Evolutionary conservation across 2,113 vertebrate genomes (phyloP), one percentile per base, ranked within the genome.

Genomic region (Aptenodytes forsteri): DNA sequence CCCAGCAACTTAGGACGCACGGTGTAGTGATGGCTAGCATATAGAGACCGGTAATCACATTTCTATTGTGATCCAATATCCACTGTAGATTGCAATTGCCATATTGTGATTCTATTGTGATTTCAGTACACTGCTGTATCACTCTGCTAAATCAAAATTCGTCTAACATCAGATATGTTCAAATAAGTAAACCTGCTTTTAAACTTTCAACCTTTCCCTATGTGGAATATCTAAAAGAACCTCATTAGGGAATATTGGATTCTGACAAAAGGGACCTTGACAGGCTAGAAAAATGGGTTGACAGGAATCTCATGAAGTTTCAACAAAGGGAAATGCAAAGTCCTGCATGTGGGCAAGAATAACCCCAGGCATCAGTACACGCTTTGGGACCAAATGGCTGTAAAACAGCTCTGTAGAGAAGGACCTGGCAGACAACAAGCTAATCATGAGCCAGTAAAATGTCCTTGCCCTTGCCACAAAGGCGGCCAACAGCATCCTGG

Each of bases 1-100:
- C 16, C 32, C 8, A 9, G 11, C n/a, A 83, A n/a, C 8, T 23
- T 1, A n/a, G 19, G 47, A 38, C 3, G 5, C 16, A 30, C 1
- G 0, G 9, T 20, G 21, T 30, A 83, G 17, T 2, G 6, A 12
- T 23, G 27, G 71, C 23, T 49, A 58, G 61, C 21, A 55, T 13
- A 65, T 2, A 47, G 6, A 38, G 22, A 75, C 27, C 1, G 1
- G n/a, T 40, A 66, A 56, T 56, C 42, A 49, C 42, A 56, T 34
- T 85, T 55, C n/a, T 65, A 15, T 22, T 25, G 40, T 34, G 14
- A 66, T 12, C 16, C 34, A 66, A 40, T 34, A 76, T 9, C n/a
- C 42, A 27, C n/a, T 29, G 18, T 40, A 56, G 27, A 65, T 22
- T 46, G 32, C 38, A 73, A 46, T 11, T 32, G 34, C 13, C 11